phyloP scores from a whole-genome alignment of 2,797 vertebrate genomes.

The Choloepus didactylus region DNA sequence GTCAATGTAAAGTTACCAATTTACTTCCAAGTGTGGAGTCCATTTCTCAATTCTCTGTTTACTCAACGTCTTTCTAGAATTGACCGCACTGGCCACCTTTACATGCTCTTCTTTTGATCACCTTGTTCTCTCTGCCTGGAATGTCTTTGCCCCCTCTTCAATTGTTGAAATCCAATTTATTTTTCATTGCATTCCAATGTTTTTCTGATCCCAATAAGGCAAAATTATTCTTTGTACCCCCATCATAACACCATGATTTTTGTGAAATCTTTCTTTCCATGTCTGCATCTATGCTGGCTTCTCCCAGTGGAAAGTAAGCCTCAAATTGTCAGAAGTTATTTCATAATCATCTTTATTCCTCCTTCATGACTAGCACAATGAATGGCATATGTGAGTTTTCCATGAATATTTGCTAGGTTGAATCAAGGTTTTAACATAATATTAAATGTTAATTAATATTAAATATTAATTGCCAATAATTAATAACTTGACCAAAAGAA shows the following conservation, averaged over 20 bases:
- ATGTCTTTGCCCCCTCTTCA: not conserved
- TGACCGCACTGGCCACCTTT: not conserved
- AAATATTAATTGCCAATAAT: not conserved
- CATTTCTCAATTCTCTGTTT: not conserved
- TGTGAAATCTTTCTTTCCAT: conserved; percentile 10
- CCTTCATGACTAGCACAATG: not conserved
- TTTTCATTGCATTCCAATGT: not conserved
- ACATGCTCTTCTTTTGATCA: not conserved
- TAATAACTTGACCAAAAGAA: conserved; percentile 9
- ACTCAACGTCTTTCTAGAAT: not conserved
- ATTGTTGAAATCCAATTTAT: not conserved
- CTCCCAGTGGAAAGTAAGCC: not conserved
- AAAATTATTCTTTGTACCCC: not conserved
- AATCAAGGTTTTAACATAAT: not conserved
- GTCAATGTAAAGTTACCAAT: not conserved
- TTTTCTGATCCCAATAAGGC: not conserved
- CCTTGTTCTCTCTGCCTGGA: not conserved
- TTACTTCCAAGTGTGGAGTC: not conserved
- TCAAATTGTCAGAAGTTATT: conserved; percentile 48
- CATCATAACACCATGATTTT: not conserved
- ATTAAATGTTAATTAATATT: not conserved
- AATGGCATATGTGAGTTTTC: not conserved
- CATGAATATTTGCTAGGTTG: not conserved
- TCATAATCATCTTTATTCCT: not conserved
- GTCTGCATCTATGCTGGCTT: not conserved